These are phyloP conservation scores for Zootermopsis nevadensis DNA, from an alignment of 2,888 invertebrate species.

Conservation along the genomic window DNA sequence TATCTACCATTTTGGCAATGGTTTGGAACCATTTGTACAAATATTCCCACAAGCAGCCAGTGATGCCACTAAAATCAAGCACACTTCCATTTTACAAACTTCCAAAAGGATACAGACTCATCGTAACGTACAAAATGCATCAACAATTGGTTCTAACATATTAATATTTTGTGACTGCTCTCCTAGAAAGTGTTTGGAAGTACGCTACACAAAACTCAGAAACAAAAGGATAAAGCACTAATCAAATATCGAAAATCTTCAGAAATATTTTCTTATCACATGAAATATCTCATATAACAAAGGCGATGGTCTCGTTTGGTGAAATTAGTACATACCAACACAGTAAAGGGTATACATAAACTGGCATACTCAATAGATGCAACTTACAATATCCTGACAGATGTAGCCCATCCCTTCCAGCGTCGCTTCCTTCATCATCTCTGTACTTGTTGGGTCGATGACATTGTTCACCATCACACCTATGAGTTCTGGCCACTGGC, in stretches of 20 bases:
- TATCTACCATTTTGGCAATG: too few relatives aligned
- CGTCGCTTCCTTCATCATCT: slow-evolving; percentile 96
- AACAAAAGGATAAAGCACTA: too few relatives aligned
- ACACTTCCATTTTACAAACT: too few relatives aligned
- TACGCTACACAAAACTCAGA: too few relatives aligned
- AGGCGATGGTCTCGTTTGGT: neutral
- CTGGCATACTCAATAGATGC: neutral
- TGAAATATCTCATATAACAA: slow-evolving; percentile 16
- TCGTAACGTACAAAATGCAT: neutral
- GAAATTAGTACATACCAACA: neutral
- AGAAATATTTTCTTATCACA: neutral
- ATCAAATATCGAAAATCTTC: too few relatives aligned
- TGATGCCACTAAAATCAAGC: too few relatives aligned
- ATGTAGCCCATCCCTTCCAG: slow-evolving; percentile 99
- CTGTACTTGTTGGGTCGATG: slow-evolving; percentile 84
- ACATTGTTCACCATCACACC: slow-evolving; percentile 90
- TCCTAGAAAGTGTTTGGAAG: too few relatives aligned
- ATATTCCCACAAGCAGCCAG: too few relatives aligned
- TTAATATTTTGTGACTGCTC: too few relatives aligned
- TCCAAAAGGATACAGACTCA: neutral
- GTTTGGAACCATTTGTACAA: too few relatives aligned
- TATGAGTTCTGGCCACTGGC: slow-evolving; percentile 94
- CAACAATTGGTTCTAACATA: neutral
- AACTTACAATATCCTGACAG: slow-evolving; percentile 90
- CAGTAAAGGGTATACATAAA: neutral